phyloP scores from a whole-genome alignment of 30 jellyfish, hydroid and myxozoan genomes.

The Cassiopea xamachana region DNA sequence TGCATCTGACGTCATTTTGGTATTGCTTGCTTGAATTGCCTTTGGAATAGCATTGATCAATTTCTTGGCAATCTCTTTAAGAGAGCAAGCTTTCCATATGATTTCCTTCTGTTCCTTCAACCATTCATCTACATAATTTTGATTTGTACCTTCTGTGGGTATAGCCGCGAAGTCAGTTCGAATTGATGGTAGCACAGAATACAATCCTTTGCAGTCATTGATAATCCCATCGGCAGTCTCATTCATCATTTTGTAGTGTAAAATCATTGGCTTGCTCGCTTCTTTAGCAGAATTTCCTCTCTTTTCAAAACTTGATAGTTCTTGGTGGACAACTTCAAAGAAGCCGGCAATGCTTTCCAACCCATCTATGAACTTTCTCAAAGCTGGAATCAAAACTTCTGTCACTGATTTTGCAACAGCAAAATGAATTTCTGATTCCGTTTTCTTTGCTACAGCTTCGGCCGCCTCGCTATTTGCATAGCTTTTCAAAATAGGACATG shows the following conservation, averaged over 20 bases:
- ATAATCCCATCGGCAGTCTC: background rate
- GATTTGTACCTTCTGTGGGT: constrained; percentile 34
- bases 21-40: background rate
- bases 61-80: background rate
- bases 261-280: background rate
- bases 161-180: constrained; percentile 32
- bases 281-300: constrained; percentile 20
- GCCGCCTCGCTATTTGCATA: constrained; percentile 9
- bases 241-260: constrained; percentile 23
- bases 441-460: constrained; percentile 21
- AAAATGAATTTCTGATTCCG: background rate
- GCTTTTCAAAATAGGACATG: constrained; percentile 8
- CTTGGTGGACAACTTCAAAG: constrained; percentile 7
- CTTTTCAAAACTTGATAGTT: background rate
- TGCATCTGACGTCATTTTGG: too few relatives aligned
- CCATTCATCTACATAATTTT: constrained; percentile 35
- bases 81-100: background rate
- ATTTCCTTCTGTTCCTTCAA: background rate
- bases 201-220: constrained; percentile 2
- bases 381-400: constrained; percentile 42
- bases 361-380: constrained; percentile 3
- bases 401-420: background rate
- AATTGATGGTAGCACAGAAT: constrained; percentile 11
- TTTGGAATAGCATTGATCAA: background rate
- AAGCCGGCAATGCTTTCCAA: constrained; percentile 15